A percentile compares a stretch with the other conserved stretches of the same genome.
Conservation (phyloP, 2,113 vertebrate genomes). For the Puntigrus tetrazona region DNA sequence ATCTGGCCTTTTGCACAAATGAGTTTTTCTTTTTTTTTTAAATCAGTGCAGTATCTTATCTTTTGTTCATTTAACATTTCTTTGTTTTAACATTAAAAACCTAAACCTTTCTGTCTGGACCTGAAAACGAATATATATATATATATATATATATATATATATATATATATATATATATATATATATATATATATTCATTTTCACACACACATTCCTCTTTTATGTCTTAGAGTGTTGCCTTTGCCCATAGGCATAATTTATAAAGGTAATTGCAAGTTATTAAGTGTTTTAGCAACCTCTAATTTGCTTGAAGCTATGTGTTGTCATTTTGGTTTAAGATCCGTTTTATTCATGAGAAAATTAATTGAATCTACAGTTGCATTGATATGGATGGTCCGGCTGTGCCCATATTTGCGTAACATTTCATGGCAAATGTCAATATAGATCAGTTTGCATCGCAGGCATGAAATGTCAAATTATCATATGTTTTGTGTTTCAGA, state of each 20-base stretch:
- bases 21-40: neutral
- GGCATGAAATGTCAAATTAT: conserved; percentile 61
- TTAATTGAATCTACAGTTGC: conserved; percentile 46
- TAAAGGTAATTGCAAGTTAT: conserved; percentile 44
- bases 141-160: no score
- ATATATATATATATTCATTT: no score
- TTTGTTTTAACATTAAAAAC: neutral
- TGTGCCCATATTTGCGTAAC: conserved; percentile 55
- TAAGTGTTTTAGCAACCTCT: conserved; percentile 46
- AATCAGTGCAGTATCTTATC: neutral
- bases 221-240: conserved; percentile 9
- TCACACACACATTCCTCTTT: neutral
- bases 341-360: conserved; percentile 38
- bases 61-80: neutral
- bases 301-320: conserved; percentile 43
- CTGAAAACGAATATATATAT: no score
- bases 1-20: neutral
- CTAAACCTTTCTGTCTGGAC: neutral
- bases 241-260: conserved; percentile 39
- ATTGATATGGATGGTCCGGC: conserved; percentile 56
- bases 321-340: conserved; percentile 45
- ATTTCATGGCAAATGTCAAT: conserved; percentile 61
- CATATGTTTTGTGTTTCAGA: conserved; percentile 55
- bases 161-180: no score
- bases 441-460: conserved; percentile 52